phyloP scores from a whole-genome alignment of 2,113 vertebrate genomes.

The Pangasianodon gigas region DNA sequence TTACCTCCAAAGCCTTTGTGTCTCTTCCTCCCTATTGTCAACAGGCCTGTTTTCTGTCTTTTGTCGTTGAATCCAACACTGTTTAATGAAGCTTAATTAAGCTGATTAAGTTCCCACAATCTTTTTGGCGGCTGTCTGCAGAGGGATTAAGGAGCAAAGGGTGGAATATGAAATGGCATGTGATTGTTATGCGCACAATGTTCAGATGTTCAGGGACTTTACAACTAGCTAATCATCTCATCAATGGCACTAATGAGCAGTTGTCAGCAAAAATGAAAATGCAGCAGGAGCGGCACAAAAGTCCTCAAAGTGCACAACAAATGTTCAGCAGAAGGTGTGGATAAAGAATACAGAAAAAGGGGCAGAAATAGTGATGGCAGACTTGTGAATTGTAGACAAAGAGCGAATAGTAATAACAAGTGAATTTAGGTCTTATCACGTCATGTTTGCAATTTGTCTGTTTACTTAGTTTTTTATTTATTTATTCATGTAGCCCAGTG shows the following conservation, averaged over 20 bases:
- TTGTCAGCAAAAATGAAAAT: conserved; percentile 65
- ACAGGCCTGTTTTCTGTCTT: conserved; percentile 52
- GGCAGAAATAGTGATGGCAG: not conserved
- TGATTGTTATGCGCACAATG: conserved; percentile 90
- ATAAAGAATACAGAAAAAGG: not conserved
- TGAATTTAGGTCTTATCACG: not conserved
- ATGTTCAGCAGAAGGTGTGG: not conserved
- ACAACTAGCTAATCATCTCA: conserved; percentile 87
- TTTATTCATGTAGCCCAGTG: not conserved
- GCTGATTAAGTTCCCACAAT: conserved; percentile 79
- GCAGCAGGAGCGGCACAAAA: conserved; percentile 14
- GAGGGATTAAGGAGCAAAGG: conserved; percentile 72
- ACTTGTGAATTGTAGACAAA: not conserved
- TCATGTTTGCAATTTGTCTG: not conserved
- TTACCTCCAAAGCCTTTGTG: conserved; percentile 49
- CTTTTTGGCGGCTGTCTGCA: conserved; percentile 49
- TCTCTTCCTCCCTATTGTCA: conserved; percentile 58
- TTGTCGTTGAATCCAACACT: conserved; percentile 70
- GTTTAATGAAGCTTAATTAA: conserved; percentile 88
- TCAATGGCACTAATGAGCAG: conserved; percentile 84
- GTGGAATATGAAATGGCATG: conserved; percentile 82
- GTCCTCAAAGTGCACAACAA: conserved; percentile 31
- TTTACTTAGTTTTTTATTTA: not conserved
- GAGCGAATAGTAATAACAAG: not conserved
- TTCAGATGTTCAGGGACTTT: conserved; percentile 82